phyloP scores from a whole-genome alignment of 92 coral and sea anemone species.

The Muricea muricata region DNA sequence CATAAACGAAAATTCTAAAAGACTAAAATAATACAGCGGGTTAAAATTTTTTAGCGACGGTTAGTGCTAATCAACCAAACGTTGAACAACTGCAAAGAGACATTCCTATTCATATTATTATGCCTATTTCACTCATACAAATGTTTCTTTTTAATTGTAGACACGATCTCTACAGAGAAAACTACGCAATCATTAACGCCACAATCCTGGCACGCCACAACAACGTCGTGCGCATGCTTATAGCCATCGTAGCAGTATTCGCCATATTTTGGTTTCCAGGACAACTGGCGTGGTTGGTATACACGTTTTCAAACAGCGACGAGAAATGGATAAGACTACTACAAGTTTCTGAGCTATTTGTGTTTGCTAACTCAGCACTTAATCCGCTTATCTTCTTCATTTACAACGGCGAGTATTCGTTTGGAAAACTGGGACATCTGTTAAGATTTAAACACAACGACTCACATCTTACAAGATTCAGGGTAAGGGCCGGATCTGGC shows the following conservation, averaged over 20 bases:
- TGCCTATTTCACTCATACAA: no score
- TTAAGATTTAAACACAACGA: background rate
- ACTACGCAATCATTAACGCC: conserved; percentile 22
- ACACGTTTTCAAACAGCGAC: background rate
- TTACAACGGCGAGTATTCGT: conserved; percentile 17
- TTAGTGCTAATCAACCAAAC: no score
- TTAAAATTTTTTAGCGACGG: no score
- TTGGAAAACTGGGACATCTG: background rate
- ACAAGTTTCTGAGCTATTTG: background rate
- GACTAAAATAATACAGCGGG: no score
- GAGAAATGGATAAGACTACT: conserved; percentile 1
- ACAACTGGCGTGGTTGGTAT: conserved; percentile 19
- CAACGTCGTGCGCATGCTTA: conserved; percentile 40
- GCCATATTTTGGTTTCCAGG: conserved; percentile 36
- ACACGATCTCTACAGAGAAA: conserved; percentile 13
- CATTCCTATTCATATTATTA: no score
- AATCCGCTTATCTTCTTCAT: conserved; percentile 13
- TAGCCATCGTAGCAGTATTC: conserved; percentile 12
- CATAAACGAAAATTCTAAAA: no score
- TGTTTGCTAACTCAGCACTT: conserved; percentile 17
- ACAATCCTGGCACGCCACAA: conserved; percentile 13
- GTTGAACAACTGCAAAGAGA: no score
- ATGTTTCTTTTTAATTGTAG: background rate
- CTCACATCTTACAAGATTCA: background rate
- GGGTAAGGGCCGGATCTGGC: background rate